phyloP scores from a whole-genome alignment of 2,113 vertebrate genomes.

The Odontesthes bonariensis region DNA sequence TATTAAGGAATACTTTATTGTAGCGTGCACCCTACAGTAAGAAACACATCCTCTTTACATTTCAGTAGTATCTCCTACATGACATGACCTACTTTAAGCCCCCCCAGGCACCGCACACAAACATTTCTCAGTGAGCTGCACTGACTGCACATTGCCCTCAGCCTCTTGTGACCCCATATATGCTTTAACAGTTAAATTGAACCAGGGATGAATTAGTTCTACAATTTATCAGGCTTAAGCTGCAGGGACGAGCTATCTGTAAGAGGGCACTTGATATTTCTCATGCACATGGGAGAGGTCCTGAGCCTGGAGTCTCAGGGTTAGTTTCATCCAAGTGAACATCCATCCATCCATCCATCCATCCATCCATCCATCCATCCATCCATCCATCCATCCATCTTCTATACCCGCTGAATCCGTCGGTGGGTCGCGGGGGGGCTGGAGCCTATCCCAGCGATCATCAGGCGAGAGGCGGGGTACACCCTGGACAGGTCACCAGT shows the following conservation, averaged over 20 bases:
- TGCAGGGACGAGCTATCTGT: conserved; percentile 17
- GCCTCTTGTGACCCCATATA: conserved; percentile 10
- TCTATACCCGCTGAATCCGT: no score
- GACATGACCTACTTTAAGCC: conserved; percentile 30
- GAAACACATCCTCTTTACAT: conserved; percentile 3
- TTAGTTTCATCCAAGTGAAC: conserved; percentile 3
- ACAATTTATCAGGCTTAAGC: conserved; percentile 44
- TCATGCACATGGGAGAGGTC: conserved; percentile 7
- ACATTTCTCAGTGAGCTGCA: conserved; percentile 32
- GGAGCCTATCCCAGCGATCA: no score
- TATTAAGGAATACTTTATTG: not conserved
- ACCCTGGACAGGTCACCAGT: no score
- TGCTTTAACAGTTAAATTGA: conserved; percentile 49
- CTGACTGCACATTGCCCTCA: conserved; percentile 8
- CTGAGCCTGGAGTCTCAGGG: conserved; percentile 3
- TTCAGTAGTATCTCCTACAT: not conserved
- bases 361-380: no score
- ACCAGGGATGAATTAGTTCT: conserved; percentile 49
- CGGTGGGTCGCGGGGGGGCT: no score
- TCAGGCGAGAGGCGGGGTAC: no score
- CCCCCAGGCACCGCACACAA: conserved; percentile 14
- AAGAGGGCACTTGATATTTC: conserved; percentile 17
- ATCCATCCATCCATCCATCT: no score
- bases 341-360: no score
- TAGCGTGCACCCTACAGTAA: not conserved